These are phyloP conservation scores for Eucidaris tribuloides DNA, from an alignment of 35 echinoderm and acorn worm species.

Conservation along the genomic window DNA sequence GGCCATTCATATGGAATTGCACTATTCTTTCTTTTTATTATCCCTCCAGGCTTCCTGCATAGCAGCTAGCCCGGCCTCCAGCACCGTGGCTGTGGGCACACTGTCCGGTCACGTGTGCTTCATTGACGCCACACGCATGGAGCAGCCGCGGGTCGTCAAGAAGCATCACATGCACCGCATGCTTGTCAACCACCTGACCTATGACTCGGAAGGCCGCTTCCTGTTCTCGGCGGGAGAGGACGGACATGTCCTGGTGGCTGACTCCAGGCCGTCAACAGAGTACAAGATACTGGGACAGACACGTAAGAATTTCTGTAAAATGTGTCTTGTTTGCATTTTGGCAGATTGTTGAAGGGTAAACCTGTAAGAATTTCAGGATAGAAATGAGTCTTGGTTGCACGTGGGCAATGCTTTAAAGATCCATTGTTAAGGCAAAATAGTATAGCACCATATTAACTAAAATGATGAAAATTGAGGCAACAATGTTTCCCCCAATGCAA, in stretches of 20 bases:
- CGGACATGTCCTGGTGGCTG: slow-evolving; percentile 78
- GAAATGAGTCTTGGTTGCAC: no score
- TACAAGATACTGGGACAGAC: slow-evolving; percentile 84
- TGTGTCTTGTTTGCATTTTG: no score
- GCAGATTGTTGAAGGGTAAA: no score
- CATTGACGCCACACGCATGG: slow-evolving; percentile 69
- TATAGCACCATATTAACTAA: no score
- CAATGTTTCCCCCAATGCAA: no score
- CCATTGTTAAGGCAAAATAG: no score
- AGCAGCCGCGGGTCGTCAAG: slow-evolving; percentile 79
- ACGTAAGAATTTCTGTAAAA: no score
- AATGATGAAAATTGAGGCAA: no score
- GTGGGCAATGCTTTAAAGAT: no score
- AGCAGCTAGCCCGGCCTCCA: slow-evolving; percentile 81
- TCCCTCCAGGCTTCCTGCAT: slow-evolving; percentile 67
- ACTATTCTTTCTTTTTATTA: no score
- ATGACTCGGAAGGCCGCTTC: slow-evolving; percentile 77
- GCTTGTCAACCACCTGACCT: slow-evolving; percentile 70
- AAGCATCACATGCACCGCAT: slow-evolving; percentile 68
- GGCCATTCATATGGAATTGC: no score
- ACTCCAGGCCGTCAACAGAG: slow-evolving; percentile 72
- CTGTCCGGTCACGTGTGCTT: slow-evolving; percentile 82
- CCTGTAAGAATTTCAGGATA: no score
- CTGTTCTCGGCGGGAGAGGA: slow-evolving; percentile 90
- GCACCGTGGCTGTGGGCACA: slow-evolving; percentile 70